These are phyloP conservation scores for Lynx canadensis DNA, from an alignment of 2,113 vertebrate genomes.

Conservation along the genomic window DNA sequence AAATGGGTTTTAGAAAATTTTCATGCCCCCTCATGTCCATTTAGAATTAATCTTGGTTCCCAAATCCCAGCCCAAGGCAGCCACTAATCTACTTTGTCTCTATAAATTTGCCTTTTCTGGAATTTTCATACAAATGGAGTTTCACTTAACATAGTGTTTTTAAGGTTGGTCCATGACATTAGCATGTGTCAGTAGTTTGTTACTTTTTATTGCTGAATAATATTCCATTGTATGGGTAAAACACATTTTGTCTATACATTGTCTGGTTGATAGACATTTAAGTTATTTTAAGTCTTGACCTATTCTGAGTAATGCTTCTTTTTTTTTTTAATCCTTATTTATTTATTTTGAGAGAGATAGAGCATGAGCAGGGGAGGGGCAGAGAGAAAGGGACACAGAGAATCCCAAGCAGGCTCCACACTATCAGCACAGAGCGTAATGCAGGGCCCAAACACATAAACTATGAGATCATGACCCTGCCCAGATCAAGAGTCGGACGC, in stretches of 20 bases:
- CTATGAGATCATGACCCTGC: too few species aligned
- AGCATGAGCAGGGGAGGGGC: too few species aligned
- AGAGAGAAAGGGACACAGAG: too few species aligned
- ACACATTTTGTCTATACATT: background rate
- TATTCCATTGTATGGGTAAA: background rate
- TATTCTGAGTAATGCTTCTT: background rate
- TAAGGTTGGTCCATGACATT: background rate
- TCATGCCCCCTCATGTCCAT: background rate
- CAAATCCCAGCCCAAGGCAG: background rate
- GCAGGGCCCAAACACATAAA: too few species aligned
- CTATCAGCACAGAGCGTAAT: too few species aligned
- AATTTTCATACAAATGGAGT: background rate
- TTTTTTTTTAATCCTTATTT: too few species aligned
- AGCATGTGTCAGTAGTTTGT: background rate
- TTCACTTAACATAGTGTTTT: background rate
- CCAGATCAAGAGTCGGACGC: too few species aligned
- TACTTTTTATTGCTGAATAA: background rate
- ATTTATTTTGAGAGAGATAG: too few species aligned
- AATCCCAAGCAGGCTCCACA: too few species aligned
- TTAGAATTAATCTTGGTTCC: background rate
- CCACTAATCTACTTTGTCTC: background rate
- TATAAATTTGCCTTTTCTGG: conserved; percentile 1
- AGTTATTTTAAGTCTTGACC: background rate
- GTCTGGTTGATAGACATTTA: background rate
- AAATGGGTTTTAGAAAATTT: conserved; percentile 38